Conservation (phyloP, 2,113 vertebrate genomes). For the Toxostoma redivivum region DNA sequence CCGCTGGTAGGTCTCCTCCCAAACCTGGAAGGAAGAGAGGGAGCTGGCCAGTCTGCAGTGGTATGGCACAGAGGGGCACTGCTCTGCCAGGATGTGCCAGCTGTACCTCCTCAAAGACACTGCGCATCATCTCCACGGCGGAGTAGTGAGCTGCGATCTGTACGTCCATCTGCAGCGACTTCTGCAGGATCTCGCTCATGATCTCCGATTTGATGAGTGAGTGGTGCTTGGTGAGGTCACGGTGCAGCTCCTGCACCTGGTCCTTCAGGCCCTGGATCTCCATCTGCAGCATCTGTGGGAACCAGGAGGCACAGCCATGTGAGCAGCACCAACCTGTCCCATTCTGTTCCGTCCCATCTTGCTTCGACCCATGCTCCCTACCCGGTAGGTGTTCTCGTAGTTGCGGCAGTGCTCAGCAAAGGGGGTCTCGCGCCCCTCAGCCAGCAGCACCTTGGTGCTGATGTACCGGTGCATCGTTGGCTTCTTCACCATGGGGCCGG, state of each 20-base stretch:
- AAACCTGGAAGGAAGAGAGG: conserved; percentile 75
- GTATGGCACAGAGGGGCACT: fast-evolving
- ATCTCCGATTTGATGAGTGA: conserved; percentile 88
- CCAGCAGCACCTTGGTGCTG: conserved; percentile 91
- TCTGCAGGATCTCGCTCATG: conserved; percentile 85
- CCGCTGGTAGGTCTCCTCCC: conserved; percentile 90
- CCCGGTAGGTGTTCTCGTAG: conserved; percentile 86
- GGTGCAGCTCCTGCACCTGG: conserved; percentile 91
- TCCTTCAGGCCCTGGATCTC: conserved; percentile 90
- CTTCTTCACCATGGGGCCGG: conserved; percentile 73
- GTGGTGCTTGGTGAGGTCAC: conserved; percentile 93
- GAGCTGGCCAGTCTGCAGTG: fast-evolving
- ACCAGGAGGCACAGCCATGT: fast-evolving
- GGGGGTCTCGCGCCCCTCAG: conserved; percentile 80
- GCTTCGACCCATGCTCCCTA: neutral
- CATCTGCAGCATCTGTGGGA: conserved; percentile 76
- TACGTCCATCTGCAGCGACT: conserved; percentile 83
- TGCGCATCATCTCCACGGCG: conserved; percentile 81
- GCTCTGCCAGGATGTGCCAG: fast-evolving
- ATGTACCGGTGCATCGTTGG: conserved; percentile 84
- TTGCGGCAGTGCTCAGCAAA: conserved; percentile 87
- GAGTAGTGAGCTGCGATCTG: conserved; percentile 81
- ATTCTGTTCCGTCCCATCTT: fast-evolving
- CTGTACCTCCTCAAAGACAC: conserved; percentile 85
- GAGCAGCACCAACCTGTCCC: neutral